Percentiles rank a stretch among this genome's conserved stretches.
Evolutionary conservation across 1,140 invertebrate genomes (phyloP).

Genomic region (Papilio xuthus): DNA sequence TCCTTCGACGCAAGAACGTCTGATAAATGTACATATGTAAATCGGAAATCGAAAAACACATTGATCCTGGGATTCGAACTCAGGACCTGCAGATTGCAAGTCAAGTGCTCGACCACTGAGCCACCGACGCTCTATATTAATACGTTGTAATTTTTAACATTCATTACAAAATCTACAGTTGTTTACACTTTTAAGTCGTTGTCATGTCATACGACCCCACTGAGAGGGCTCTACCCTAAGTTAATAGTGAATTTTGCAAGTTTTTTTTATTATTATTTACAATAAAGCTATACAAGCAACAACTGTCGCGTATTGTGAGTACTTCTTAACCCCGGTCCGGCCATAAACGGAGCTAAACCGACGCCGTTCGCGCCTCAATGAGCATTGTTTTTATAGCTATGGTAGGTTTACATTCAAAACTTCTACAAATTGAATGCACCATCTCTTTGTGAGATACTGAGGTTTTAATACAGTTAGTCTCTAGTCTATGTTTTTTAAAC

Average conservation of each 20-base stretch:
- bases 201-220: too few relatives aligned
- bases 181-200: too few relatives aligned
- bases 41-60: too few relatives aligned
- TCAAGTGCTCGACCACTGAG: too few relatives aligned
- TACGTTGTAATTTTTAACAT: too few relatives aligned
- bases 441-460: neutral
- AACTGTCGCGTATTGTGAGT: neutral
- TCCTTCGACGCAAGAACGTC: too few relatives aligned
- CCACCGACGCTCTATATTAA: too few relatives aligned
- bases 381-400: constrained; percentile 21
- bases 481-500: neutral
- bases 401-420: constrained; percentile 8
- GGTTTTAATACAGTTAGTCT: neutral
- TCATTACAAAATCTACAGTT: too few relatives aligned
- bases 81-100: too few relatives aligned
- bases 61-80: too few relatives aligned
- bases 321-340: constrained; percentile 7
- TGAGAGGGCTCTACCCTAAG: too few relatives aligned
- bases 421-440: neutral
- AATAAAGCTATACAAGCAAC: neutral
- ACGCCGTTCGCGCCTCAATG: constrained; percentile 6
- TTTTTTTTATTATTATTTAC: neutral
- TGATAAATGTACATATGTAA: too few relatives aligned
- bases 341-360: constrained; percentile 13
- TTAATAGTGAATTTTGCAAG: neutral